phyloP scores from a whole-genome alignment of 1,140 invertebrate genomes.

The Phymorhynchus buccinoides region DNA sequence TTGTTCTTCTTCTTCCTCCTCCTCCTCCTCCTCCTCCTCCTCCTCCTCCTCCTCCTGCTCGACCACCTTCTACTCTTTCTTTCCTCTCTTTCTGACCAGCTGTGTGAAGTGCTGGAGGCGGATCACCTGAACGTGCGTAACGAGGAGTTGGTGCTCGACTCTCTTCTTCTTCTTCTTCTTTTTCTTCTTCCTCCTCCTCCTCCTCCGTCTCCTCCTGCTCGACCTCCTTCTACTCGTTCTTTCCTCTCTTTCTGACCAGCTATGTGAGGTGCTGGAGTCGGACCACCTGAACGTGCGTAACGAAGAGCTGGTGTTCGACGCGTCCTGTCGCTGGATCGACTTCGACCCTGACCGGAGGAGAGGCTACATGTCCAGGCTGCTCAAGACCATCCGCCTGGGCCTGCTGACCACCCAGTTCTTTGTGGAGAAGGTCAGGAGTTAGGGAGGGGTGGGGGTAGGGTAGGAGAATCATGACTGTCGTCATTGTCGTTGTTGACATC shows the following conservation, averaged over 20 bases:
- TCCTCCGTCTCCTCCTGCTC: neutral
- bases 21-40: too few species aligned
- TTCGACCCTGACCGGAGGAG: conserved; percentile 92
- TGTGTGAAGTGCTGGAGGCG: conserved; percentile 84
- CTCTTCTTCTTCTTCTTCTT: neutral
- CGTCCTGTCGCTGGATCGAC: conserved; percentile 98
- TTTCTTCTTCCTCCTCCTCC: neutral
- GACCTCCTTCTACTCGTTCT: neutral
- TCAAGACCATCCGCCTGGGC: conserved; percentile 75
- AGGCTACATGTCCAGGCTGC: conserved; percentile 84
- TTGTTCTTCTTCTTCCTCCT: too few species aligned
- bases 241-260: conserved; percentile 19
- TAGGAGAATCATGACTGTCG: too few species aligned
- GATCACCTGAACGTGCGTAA: conserved; percentile 96
- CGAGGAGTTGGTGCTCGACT: conserved; percentile 91
- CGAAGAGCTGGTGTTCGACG: conserved; percentile 92
- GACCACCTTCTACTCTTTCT: neutral
- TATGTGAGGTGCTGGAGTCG: conserved; percentile 84
- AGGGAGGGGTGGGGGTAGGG: too few species aligned
- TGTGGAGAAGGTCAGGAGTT: conserved; percentile 80
- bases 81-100: conserved; percentile 19
- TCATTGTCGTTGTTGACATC: too few species aligned
- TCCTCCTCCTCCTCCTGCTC: too few species aligned
- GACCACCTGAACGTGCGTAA: conserved; percentile 96
- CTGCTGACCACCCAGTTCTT: conserved; percentile 87